A percentile compares a stretch with the other conserved stretches of the same genome.
Conservation (phyloP, 2,797 vertebrate genomes). For the Pelochelys cantorii region DNA sequence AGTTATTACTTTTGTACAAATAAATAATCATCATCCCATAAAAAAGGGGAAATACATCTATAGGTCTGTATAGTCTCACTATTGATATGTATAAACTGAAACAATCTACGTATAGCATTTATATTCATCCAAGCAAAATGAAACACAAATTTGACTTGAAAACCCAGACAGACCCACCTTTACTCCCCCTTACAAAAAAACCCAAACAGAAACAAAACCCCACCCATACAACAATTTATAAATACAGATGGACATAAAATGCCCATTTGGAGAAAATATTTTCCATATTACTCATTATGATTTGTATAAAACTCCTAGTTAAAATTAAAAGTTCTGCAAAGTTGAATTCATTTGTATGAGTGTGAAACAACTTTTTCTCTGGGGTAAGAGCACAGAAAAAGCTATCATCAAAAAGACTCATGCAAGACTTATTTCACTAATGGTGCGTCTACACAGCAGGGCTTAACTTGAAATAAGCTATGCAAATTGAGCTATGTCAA, state of each 20-base stretch:
- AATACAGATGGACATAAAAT: constrained; percentile 34
- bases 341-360: constrained; percentile 38
- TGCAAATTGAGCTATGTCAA: too few species aligned
- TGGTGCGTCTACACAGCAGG: too few species aligned
- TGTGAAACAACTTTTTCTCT: constrained; percentile 16
- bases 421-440: background rate
- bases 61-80: background rate
- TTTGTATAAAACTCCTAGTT: constrained; percentile 51
- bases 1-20: constrained; percentile 41
- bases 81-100: background rate
- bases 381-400: constrained; percentile 31
- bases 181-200: background rate
- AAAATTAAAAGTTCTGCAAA: constrained; percentile 34
- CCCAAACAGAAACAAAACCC: background rate
- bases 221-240: background rate
- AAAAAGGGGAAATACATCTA: background rate
- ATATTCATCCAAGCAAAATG: constrained; percentile 3
- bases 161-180: constrained; percentile 46
- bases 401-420: background rate
- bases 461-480: too few species aligned
- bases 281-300: constrained; percentile 48
- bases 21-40: background rate
- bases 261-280: constrained; percentile 45
- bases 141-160: constrained; percentile 53
- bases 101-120: constrained; percentile 22